Percentiles rank a stretch among this genome's conserved stretches.
Evolutionary conservation across 2,888 invertebrate genomes (phyloP).

Genomic region (Cryptus armator): DNA sequence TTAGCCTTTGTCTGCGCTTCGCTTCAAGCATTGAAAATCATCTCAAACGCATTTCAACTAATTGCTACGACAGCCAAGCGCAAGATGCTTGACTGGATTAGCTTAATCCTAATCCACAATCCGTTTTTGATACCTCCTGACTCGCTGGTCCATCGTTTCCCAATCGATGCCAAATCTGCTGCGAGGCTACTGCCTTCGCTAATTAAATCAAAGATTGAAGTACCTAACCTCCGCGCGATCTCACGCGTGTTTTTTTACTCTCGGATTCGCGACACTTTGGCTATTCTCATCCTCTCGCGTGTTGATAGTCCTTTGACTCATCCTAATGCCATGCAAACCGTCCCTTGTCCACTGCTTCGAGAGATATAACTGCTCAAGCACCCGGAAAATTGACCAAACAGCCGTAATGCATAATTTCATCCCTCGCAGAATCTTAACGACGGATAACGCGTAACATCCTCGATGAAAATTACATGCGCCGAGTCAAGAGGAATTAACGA

Average conservation of each 20-base stretch:
- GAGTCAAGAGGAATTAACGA: constrained; percentile 1
- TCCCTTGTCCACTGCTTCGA: constrained; percentile 49
- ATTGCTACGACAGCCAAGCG: neutral
- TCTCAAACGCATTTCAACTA: neutral
- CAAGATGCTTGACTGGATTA: neutral
- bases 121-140: neutral
- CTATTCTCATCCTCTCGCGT: neutral
- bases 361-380: constrained; percentile 81
- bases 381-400: constrained; percentile 83
- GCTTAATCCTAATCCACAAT: neutral
- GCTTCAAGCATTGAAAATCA: neutral
- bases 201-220: too few relatives aligned
- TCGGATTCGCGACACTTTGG: neutral
- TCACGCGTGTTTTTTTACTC: too few relatives aligned
- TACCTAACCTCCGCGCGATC: too few relatives aligned
- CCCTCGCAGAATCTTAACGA: constrained; percentile 11
- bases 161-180: too few relatives aligned
- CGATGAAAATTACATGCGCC: neutral
- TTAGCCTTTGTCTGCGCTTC: neutral
- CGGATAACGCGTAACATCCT: constrained; percentile 9
- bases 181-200: too few relatives aligned
- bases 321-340: neutral
- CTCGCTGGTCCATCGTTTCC: too few relatives aligned
- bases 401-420: constrained; percentile 69
- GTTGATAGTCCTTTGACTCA: neutral